Evolutionary conservation across 2,113 vertebrate species (phyloP), one percentile per base, ranked within the genome.

Genomic region (Nansenia antarctica): DNA sequence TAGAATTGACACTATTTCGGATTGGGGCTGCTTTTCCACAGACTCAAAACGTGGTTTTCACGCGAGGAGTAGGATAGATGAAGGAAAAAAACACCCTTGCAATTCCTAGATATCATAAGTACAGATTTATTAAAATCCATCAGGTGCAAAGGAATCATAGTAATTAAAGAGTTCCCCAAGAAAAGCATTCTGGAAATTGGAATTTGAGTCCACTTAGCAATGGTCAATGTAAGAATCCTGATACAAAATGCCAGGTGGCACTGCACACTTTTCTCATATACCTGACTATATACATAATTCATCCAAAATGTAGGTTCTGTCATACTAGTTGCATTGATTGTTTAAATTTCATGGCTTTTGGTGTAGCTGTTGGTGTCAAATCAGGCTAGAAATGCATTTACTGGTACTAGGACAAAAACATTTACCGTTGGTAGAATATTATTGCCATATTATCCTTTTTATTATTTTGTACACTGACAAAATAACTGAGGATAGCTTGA

Each of bases 1-100:
- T 84, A 82, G 86, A 92, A 92, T 87, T 90, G 89, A 92, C 88
- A 92, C 85, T 87, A 87, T 92, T 92, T 91, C 76, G 90, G 91
- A 91, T 92, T 90, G 91, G 83, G 84, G 79, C 63, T 73, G 85
- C 87, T 42, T 87, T 79, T 82, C 85, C 76, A 80, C 80, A 72
- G 70, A 72, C 73, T 81, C 87, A 82, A 88, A 91, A 87, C 86
- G 26, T 37, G 82, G 83, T 89, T 91, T 91, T 88, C 89, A 90
- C 73, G 71, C 80, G 62, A 77, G 77, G 66, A 70, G 78, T 75
- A 82, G 62, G 83, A 70, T 85, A 81, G 79, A 87, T 82, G 80
- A 84, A 84, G 82, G 47, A 64, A 55, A 52, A 67, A 81, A 72
- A 69, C 37, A 72, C 67, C 84, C 80, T 87, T 86, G 83, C 70